Evolutionary conservation across 2,113 vertebrate genomes (phyloP), one percentile per base, ranked within the genome.

Genomic region (Apeltes quadracus): DNA sequence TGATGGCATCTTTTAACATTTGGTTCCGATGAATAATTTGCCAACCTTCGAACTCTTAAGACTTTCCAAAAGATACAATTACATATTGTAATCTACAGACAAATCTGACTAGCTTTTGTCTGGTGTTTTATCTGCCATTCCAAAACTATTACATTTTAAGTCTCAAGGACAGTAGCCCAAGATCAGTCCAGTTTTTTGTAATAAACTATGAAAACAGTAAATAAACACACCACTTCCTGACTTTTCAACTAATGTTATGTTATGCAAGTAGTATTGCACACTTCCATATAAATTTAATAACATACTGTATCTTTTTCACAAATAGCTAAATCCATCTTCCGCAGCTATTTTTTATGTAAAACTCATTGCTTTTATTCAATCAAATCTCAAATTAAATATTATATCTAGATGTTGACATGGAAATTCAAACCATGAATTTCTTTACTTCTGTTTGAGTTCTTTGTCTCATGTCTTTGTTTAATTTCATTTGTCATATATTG

Each of bases 201-300:
- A n/a, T n/a, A n/a, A 63, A 10, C 41, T 20, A 2, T 12, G 23
- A 61, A n/a, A 63, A n/a, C 27, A 53, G 16, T 27, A 12, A 71
- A 57, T n/a, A 56, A 43, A 69, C 18, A 16, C 5, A 59, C 62
- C 61, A 83, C 73, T 43, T 75, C 68, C 23, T 78, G 46, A 67
- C 61, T 46, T 27, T 69, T n/a, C 7, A 58, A n/a, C 6, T 51
- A 23, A 15, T 57, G 22, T 51, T 32, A 7, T n/a, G n/a, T 16
- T 23, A 14, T 36, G 27, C 59, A 36, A 44, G 4, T 14, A 23
- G 9, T 39, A 61, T 54, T 48, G 7, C 59, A 27, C 16, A 27
- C 38, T n/a, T 61, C 7, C 5, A 67, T 51, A n/a, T 73, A 2
- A 25, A 27, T 5, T 54, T 27, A 64, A 55, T 51, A 23, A 18